Evolutionary conservation across 2,797 vertebrate species (phyloP).

Genomic region (Rhabdomys pumilio): DNA sequence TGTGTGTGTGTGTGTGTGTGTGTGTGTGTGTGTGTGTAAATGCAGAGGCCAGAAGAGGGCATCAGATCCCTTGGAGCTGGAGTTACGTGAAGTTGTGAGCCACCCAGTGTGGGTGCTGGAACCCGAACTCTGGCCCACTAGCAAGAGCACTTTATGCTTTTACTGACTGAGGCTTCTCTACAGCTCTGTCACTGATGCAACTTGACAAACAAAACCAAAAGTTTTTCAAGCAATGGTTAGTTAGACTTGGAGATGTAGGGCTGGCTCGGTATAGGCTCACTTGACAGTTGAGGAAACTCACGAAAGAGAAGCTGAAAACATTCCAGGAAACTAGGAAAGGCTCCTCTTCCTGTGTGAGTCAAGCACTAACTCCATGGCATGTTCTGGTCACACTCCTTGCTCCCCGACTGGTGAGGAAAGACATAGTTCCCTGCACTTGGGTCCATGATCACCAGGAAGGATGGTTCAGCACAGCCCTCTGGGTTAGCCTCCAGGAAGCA

Average conservation of each 20-base stretch:
- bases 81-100: background rate
- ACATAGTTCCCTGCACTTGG: background rate
- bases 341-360: background rate
- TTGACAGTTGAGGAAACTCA: background rate
- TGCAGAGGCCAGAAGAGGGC: background rate
- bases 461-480: background rate
- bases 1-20: background rate
- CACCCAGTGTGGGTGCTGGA: background rate
- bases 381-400: rapidly evolving
- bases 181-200: background rate
- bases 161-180: background rate
- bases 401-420: background rate
- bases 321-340: background rate
- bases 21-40: background rate
- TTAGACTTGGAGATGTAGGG: background rate
- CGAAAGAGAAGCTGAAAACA: background rate
- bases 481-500: background rate
- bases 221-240: background rate
- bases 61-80: background rate
- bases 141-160: background rate
- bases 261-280: no score
- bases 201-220: background rate
- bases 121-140: background rate
- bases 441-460: background rate
- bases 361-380: no score